phyloP scores from a whole-genome alignment of 2,888 invertebrate genomes.

The Drosophila antonietae region DNA sequence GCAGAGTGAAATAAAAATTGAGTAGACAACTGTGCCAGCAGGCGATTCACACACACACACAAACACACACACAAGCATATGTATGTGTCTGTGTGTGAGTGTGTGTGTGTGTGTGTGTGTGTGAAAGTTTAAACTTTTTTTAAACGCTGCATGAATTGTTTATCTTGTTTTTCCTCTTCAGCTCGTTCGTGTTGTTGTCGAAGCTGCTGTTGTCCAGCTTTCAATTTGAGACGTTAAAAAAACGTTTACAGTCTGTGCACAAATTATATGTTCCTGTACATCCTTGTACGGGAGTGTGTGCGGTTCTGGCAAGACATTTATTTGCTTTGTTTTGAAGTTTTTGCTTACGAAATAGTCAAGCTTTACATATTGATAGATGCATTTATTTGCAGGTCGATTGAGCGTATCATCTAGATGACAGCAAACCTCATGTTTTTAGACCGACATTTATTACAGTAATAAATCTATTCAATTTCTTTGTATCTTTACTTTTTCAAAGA shows the following conservation, averaged over 20 bases:
- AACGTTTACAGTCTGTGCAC: constrained; percentile 66
- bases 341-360: constrained; percentile 44
- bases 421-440: not conserved
- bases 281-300: constrained; percentile 14
- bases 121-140: constrained; percentile 69
- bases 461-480: not conserved
- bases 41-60: constrained; percentile 23
- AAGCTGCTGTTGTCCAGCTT: constrained; percentile 32
- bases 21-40: constrained; percentile 23
- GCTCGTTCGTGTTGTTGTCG: constrained; percentile 7
- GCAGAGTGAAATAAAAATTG: constrained; percentile 15
- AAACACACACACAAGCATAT: constrained; percentile 10
- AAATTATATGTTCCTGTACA: constrained; percentile 28
- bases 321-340: constrained; percentile 67
- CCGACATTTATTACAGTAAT: not conserved
- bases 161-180: constrained; percentile 37
- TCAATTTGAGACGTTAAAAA: constrained; percentile 54
- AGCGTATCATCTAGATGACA: constrained; percentile 11
- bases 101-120: not conserved
- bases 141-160: constrained; percentile 74
- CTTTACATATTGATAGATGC: constrained; percentile 12
- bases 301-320: constrained; percentile 57
- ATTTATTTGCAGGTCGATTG: not conserved
- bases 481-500: too few relatives aligned
- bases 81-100: not conserved